Conservation (phyloP, 1,140 invertebrate species). For the Drosophila santomea region DNA sequence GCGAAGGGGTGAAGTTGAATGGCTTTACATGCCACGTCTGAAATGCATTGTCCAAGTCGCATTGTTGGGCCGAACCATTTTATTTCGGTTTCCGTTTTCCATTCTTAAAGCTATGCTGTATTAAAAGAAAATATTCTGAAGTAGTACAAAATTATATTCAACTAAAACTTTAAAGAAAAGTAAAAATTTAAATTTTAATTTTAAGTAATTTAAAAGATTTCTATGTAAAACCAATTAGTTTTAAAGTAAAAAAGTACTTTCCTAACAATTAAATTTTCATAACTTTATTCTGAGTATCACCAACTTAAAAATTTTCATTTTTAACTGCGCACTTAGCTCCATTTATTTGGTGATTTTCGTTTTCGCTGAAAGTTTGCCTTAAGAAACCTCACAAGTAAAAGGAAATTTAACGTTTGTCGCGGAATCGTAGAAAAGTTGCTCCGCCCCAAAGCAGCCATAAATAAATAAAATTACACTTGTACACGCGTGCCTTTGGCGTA, state of each 20-base stretch:
- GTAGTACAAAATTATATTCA: background rate
- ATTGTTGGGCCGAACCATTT: constrained; percentile 22
- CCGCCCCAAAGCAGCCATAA: constrained; percentile 54
- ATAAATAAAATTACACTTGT: constrained; percentile 76
- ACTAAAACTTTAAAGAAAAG: background rate
- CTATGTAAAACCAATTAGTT: too few relatives aligned
- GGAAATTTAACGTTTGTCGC: constrained; percentile 48
- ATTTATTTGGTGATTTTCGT: background rate
- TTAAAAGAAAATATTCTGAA: background rate
- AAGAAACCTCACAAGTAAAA: constrained; percentile 38
- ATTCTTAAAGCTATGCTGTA: constrained; percentile 11
- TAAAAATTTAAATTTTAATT: too few relatives aligned
- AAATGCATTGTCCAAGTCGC: constrained; percentile 44
- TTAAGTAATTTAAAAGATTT: too few relatives aligned
- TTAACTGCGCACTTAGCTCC: background rate
- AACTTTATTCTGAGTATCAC: background rate
- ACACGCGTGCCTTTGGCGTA: constrained; percentile 40
- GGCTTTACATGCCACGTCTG: constrained; percentile 50
- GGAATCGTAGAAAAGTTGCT: constrained; percentile 53
- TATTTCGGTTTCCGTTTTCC: background rate
- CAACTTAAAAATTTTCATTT: too few relatives aligned
- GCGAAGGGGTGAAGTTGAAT: constrained; percentile 14
- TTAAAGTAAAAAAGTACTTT: too few relatives aligned
- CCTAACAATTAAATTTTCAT: background rate
- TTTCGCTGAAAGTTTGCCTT: background rate